Evolutionary conservation across 2,113 vertebrate species (phyloP).

Genomic region (Strigops habroptila): DNA sequence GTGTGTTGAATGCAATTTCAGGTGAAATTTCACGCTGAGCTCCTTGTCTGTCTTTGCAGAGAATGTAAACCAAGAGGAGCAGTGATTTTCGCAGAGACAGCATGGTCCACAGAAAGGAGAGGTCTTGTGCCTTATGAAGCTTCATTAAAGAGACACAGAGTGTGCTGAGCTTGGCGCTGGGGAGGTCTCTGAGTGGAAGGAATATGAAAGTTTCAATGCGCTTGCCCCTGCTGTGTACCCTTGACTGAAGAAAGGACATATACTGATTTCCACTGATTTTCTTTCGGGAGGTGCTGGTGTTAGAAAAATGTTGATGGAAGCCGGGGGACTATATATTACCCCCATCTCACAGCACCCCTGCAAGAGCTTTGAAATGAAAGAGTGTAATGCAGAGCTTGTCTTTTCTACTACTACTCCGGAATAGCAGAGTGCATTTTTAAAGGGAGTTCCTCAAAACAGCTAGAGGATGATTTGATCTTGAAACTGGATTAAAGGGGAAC

Average conservation of each 20-base stretch:
- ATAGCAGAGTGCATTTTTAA: background rate
- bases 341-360: background rate
- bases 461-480: background rate
- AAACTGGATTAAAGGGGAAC: background rate
- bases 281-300: background rate
- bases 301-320: background rate
- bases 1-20: background rate
- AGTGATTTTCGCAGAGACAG: background rate
- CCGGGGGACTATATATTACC: background rate
- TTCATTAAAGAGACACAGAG: background rate
- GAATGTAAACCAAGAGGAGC: background rate
- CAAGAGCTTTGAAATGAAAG: background rate
- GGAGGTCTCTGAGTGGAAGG: accelerated
- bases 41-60: background rate
- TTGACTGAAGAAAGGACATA: background rate
- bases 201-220: background rate
- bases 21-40: background rate
- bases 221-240: accelerated
- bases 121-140: background rate
- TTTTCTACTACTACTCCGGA: background rate
- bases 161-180: background rate
- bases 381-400: background rate
- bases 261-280: background rate
- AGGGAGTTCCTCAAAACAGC: background rate
- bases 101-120: background rate